Base-by-base conservation (phyloP, 2,888 invertebrate species). In the Metacarcinus magister region DNA sequence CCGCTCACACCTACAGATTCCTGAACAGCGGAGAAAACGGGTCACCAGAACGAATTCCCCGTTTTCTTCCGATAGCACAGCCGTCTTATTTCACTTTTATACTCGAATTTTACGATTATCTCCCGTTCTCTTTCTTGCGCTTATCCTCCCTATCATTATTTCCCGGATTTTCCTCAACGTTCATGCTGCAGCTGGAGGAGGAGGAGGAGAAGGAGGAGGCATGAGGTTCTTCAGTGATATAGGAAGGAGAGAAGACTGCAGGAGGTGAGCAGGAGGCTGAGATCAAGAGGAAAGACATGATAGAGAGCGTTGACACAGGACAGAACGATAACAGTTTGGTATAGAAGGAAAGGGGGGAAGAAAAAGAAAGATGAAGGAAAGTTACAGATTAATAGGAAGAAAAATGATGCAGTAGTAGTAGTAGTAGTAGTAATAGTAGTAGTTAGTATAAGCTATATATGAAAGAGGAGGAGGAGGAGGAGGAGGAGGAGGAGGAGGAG, bases 101-200 rank as follows among this genome's bases (percentile, higher is more conserved):
- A 32, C 32, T 32, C 82, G 82, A 82, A 82, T 82, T 82, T 82
- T 82, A 82, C 82, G 82, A 82, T 82, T 82, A 82, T 82, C 82
- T 82, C 82, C 82, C 32, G 82, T 82, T 32, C 82, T 82, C 82
- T 82, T 82, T 82, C 82, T 82, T 82, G 82, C 82, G 82, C 82
- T 82, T 82, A 82, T 82, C 82, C 82, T 82, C 32, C 32, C 32
- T 82, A 82, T 82, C 82, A 82, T 82, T 82, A 82, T 23, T 82
- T 82, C 82, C 82, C 82, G 82, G 82, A 82, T 82, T 82, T 67
- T 67, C n/a, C 67, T 67, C 67, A 67, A 48, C 91, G n/a, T 44
- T 48, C 28, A 13, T n/a, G 46, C 92, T 54, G 48, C 48, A 54
- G 54, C 32, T 16, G 54, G 92, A 92, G 28, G 92, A 92, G 28